Conservation (phyloP, 2,888 invertebrate species). For the Phlogophora meticulosa region DNA sequence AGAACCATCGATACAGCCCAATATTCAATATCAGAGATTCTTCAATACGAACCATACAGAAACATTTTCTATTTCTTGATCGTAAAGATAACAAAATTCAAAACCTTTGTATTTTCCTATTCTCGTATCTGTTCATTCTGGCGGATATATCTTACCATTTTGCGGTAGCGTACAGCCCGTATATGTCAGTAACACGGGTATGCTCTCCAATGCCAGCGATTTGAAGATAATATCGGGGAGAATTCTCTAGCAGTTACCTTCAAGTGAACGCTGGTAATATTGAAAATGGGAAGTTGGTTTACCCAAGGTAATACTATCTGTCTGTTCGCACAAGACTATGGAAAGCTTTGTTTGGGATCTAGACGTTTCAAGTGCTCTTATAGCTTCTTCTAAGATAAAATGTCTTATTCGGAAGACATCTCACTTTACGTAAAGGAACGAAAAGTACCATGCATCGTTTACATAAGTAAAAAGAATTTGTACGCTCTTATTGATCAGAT, state of each 20-base stretch:
- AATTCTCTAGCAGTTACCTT: slow-evolving; percentile 15
- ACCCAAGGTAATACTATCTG: slow-evolving; percentile 10
- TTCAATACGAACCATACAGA: background rate
- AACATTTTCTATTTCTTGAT: slow-evolving; percentile 15
- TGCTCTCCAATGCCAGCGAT: slow-evolving; percentile 25
- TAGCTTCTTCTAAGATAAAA: no score
- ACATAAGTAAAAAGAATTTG: no score
- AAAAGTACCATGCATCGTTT: no score
- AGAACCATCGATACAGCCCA: background rate
- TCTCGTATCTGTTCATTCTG: slow-evolving; percentile 4
- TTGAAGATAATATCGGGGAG: slow-evolving; percentile 26
- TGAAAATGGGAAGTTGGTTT: slow-evolving; percentile 6
- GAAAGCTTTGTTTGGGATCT: background rate
- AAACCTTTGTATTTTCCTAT: background rate
- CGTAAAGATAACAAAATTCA: slow-evolving; percentile 7
- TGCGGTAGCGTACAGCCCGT: background rate
- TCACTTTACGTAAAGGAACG: no score
- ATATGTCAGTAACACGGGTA: background rate
- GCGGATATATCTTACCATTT: slow-evolving; percentile 13
- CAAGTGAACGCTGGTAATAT: slow-evolving; percentile 6
- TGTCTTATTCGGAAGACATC: no score
- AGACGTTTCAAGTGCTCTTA: background rate
- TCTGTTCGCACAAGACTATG: background rate
- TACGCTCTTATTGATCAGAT: no score
- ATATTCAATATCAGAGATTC: background rate